phyloP scores from a whole-genome alignment of 2,113 vertebrate genomes.

The Prochilodus magdalenae region DNA sequence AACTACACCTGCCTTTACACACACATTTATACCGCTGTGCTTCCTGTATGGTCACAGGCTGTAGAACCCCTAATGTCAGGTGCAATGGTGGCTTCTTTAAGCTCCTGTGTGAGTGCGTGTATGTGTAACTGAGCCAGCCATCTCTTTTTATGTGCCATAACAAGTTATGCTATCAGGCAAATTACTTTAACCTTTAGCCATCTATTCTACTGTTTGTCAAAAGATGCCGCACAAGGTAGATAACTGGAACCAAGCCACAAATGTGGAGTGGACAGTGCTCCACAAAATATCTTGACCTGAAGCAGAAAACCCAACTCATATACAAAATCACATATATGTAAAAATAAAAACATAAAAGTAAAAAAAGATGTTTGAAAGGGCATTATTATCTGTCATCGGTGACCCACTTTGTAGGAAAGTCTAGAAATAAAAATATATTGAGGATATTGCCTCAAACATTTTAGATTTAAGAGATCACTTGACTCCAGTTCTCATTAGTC shows the following conservation, averaged over 20 bases:
- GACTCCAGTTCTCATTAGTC: not conserved
- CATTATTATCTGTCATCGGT: not conserved
- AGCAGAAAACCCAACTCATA: not conserved
- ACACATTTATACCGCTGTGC: constrained; percentile 3
- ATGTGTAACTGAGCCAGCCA: not conserved
- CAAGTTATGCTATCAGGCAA: not conserved
- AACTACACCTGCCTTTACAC: not conserved
- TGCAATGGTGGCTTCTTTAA: not conserved
- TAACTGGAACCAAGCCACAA: not conserved
- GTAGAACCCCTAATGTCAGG: not conserved
- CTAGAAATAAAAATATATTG: not conserved
- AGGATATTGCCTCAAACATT: not conserved
- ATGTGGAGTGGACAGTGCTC: too few species aligned
- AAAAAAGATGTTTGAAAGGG: not conserved
- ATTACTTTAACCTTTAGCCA: not conserved
- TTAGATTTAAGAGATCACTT: not conserved
- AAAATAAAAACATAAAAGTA: not conserved
- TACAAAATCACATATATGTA: too few species aligned
- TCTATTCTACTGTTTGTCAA: not conserved
- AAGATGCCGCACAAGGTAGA: not conserved
- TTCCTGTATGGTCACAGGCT: too few species aligned
- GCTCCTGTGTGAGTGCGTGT: not conserved
- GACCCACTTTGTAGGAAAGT: not conserved
- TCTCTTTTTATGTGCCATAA: not conserved
- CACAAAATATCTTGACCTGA: not conserved